Evolutionary conservation across 2,888 invertebrate species (phyloP).

Genomic region (Drosophila monieri): DNA sequence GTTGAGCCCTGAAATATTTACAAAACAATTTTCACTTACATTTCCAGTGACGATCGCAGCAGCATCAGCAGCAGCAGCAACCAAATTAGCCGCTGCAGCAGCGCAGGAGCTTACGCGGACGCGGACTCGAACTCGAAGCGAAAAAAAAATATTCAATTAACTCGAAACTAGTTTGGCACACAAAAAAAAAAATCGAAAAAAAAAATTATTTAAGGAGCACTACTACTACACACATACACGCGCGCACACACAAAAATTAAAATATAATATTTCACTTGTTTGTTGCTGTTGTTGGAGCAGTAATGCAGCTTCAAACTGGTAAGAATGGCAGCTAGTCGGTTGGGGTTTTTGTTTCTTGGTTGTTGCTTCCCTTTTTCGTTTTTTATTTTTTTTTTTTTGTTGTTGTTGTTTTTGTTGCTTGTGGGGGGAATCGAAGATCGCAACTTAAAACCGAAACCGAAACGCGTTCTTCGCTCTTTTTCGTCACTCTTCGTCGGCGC

Average conservation of each 20-base stretch:
- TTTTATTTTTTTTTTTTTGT: background rate
- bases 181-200: conserved; percentile 63
- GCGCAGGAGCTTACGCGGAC: conserved; percentile 26
- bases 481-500: conserved; percentile 5
- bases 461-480: conserved; percentile 19
- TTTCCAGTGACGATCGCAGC: conserved; percentile 29
- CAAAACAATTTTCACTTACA: conserved; percentile 18
- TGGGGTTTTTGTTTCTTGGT: conserved; percentile 8
- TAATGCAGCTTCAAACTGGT: conserved; percentile 17
- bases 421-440: conserved; percentile 20
- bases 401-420: conserved; percentile 3
- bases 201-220: conserved; percentile 29
- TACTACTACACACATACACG: conserved; percentile 4
- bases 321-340: conserved; percentile 42
- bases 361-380: conserved; percentile 6
- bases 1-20: background rate
- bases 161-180: conserved; percentile 73
- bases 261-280: conserved; percentile 65
- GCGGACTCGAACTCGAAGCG: background rate
- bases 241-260: conserved; percentile 48
- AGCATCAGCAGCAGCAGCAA: conserved; percentile 43
- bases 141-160: conserved; percentile 62
- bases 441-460: conserved; percentile 7
- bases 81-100: conserved; percentile 53
- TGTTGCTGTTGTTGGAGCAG: conserved; percentile 9